phyloP scores from a whole-genome alignment of 2,113 vertebrate genomes.

The Daphoenositta chrysoptera region DNA sequence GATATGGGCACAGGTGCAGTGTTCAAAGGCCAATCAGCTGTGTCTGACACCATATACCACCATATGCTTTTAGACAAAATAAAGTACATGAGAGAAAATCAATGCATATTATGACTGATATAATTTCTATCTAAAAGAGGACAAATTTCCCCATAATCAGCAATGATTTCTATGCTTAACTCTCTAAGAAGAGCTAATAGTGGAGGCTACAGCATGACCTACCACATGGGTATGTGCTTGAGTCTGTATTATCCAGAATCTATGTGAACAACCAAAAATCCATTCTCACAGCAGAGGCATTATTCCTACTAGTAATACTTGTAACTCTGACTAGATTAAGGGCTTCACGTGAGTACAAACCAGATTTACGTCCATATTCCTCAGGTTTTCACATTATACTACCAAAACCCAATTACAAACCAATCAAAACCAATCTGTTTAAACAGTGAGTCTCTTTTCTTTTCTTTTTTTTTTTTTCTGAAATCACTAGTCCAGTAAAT shows the following conservation, averaged over 20 bases:
- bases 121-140: neutral
- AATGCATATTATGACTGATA: neutral
- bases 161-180: neutral
- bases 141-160: neutral
- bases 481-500: neutral
- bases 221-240: neutral
- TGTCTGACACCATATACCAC: constrained; percentile 41
- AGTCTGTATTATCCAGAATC: neutral
- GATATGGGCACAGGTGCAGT: constrained; percentile 49
- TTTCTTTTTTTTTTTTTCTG: neutral
- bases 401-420: neutral
- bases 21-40: constrained; percentile 64
- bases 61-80: constrained; percentile 52
- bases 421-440: neutral
- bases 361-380: neutral
- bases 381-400: neutral
- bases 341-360: neutral
- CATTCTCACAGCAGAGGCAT: neutral
- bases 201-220: neutral
- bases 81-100: constrained; percentile 27
- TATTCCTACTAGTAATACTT: neutral
- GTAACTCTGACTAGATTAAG: neutral
- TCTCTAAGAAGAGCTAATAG: neutral
- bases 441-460: neutral
- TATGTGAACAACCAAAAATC: neutral